Base-by-base conservation (phyloP, 2,113 vertebrate genomes). In the Emberiza fucata region DNA sequence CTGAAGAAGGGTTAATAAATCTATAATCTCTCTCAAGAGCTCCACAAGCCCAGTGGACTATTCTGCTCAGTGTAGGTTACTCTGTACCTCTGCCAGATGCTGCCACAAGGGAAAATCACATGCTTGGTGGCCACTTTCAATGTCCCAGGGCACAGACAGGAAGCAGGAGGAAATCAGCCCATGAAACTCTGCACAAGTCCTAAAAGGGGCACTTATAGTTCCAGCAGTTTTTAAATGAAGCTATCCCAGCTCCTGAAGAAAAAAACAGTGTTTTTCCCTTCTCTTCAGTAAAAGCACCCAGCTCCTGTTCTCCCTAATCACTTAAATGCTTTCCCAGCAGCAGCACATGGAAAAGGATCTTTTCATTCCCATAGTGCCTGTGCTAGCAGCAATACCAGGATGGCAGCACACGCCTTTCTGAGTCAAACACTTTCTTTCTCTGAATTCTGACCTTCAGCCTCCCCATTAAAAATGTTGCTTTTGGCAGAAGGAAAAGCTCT, bases 401-500 rank as follows among this genome's bases (percentile, higher is more conserved):
- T 51, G 75, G 63, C 5, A 82, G 75, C 12, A 10, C 28, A 44
- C 2, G 3, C 6, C 1, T 59, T 86, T 63, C 76, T 47, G 45
- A 81, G 39, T 66, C 81, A 87, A 80, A 80, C 8, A 1, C 19
- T 29, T 89, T 45, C 70, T 85, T 72, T 73, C 57, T 65, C 59
- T 29, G 39, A 77, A 51, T 68, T 90, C 85, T 94, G 92, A 95
- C 68, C 96, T 97, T 96, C 96, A 97, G 84, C 80, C 83, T 95
- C 69, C 42, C 40, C 50, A 84, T 86, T 79, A 87, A 94, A 85
- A 84, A 81, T 95, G 71, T 87, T 96, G 82, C 44, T 97, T 94
- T 96, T 97, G 96, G 95, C 96, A 97, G 86, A 94, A 72, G 56
- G 40, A 84, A 79, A 92, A 94, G 73, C 60, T 87, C 79, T 59